Evolutionary conservation across 2,113 vertebrate species (phyloP), one percentile per base, ranked within the genome.

Genomic region (Colinus virginianus): DNA sequence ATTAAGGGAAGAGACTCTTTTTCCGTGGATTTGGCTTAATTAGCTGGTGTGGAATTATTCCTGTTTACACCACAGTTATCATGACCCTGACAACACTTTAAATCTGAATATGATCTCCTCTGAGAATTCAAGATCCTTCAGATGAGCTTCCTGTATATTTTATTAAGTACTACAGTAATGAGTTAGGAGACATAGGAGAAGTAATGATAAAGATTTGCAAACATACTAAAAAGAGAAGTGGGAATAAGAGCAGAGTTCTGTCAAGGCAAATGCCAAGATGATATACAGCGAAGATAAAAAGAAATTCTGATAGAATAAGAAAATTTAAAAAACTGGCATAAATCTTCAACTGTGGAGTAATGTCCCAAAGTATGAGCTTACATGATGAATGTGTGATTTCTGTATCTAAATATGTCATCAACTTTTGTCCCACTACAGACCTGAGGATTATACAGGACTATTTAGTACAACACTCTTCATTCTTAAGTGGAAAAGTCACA

Each of bases 231-330:
- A 91, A 78, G 77, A 95, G 78, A 87, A 78, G 78, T 61, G 42
- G 61, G 36, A 81, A 63, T 5, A 1, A 64, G 94, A 95, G 28
- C 25, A 13, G 69, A 94, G 51, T 81, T 97, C 95, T 84, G 76
- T 82, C 85, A 90, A 94, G 94, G 87, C 58, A 83, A 95, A 94
- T 82, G 90, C 64, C 89, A 91, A 68, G 45, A 46, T 90, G 93
- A 74, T 74, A 43, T 87, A 70, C 23, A 71, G 22, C 26, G 61
- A 90, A 75, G 83, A 94, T 51, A 95, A 92, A 96, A 36, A 53
- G 78, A 42, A 95, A 38, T 80, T 45, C 79, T 92, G 70, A 78
- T 23, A 53, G 64, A 70, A 68, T 66, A 80, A 71, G 43, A 72
- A 89, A 69, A 59, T n/a, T 78, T 66, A 55, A 71, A 28, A 20